Evolutionary conservation across 2,113 vertebrate species (phyloP), one percentile per base, ranked within the genome.

Genomic region (Phaethon lepturus): DNA sequence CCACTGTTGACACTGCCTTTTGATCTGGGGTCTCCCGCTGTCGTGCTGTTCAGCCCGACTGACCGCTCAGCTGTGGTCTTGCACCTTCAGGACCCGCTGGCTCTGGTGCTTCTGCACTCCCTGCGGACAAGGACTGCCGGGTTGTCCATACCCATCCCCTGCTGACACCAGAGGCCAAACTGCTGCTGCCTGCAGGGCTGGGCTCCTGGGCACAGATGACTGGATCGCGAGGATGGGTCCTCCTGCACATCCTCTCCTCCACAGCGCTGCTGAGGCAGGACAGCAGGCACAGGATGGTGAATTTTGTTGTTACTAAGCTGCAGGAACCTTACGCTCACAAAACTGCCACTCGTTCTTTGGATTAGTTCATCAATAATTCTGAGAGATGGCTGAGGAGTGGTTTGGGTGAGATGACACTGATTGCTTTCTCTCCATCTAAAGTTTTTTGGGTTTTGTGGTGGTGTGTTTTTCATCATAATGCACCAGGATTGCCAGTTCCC

Each of bases 1-100:
- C 5, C 13, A 0, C 33, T 66, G 31, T 8, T 11, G 38, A 22
- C 38, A 1, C 2, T 60, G 68, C 49, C 49, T 35, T 63, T 23
- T 66, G 40, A 11, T 38, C 29, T 3, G 33, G 4, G 23, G 10
- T 60, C 29, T 58, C 55, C 62, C 6, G 7, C 42, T 3, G 1
- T 28, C 3, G 5, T 24, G 50, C 47, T 35, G 4, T 35, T 20
- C 76, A 58, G 59, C 64, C 64, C 1, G 0, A 1, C 0, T 59
- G 56, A 22, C 52, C 56, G 10, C 60, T 33, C 5, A 2, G 40
- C 52, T 56, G 45, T 17, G 40, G 10, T 62, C 35, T 20, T 17
- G 56, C 33, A 25, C 59, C 7, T 15, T n/a, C 50, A 23, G 73
- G 23, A 26, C 22, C 20, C 15, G 4, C 24, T 17, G 38, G 58